phyloP scores from a whole-genome alignment of 1,140 invertebrate species.

The Tetraneura akinire region DNA sequence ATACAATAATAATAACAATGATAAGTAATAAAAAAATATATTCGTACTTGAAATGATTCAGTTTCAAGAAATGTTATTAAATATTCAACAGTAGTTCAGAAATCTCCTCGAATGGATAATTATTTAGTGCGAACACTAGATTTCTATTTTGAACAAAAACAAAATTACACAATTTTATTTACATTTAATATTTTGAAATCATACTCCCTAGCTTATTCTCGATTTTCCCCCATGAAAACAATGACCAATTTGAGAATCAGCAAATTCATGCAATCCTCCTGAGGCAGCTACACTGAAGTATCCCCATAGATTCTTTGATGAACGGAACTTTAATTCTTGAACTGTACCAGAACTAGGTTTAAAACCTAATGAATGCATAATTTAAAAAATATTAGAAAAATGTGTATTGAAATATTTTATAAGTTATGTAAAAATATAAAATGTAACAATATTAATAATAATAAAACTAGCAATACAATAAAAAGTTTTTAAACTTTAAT shows the following conservation, averaged over 20 bases:
- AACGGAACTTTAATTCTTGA: conserved; percentile 97
- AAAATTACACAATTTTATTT: neutral
- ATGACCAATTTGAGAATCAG: conserved; percentile 99
- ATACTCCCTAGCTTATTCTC: conserved; percentile 92
- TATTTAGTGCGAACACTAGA: conserved; percentile 95
- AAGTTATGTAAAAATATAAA: neutral
- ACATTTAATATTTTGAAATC: conserved; percentile 57
- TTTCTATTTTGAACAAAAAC: conserved; percentile 65
- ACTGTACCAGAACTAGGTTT: conserved; percentile 98
- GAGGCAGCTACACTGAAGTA: conserved; percentile 98
- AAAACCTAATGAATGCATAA: conserved; percentile 71
- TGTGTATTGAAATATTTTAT: neutral
- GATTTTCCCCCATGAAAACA: conserved; percentile 99
- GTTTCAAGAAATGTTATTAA: conserved; percentile 95
- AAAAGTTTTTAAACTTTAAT: too few species aligned
- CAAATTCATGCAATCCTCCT: conserved; percentile 97
- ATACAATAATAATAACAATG: neutral
- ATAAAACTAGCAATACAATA: too few species aligned
- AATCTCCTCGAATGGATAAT: conserved; percentile 95
- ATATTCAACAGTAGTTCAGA: conserved; percentile 97
- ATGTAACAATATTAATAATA: too few species aligned
- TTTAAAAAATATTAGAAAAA: neutral
- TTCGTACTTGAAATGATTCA: conserved; percentile 72
- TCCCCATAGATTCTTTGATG: conserved; percentile 99
- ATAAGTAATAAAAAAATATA: neutral